phyloP scores from a whole-genome alignment of 2,113 vertebrate genomes.

The Rhinoderma darwinii region DNA sequence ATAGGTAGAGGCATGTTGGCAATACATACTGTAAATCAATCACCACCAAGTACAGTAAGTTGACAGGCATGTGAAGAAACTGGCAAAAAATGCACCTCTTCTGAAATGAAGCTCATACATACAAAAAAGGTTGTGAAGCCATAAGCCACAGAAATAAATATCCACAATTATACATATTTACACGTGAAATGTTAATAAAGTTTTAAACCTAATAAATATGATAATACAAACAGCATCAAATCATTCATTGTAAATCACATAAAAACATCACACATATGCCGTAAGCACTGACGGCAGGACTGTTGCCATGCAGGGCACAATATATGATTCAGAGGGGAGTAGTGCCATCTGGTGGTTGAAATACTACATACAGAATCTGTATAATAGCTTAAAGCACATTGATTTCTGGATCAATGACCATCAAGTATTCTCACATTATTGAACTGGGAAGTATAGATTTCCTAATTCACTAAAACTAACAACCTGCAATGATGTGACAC shows the following conservation, averaged over 20 bases:
- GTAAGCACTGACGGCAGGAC: background rate
- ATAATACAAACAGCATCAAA: slow-evolving; percentile 11
- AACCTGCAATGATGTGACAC: slow-evolving; percentile 33
- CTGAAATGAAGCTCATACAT: background rate
- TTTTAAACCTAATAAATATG: slow-evolving; percentile 28
- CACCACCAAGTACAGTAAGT: too few relatives aligned
- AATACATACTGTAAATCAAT: too few relatives aligned
- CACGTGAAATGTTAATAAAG: slow-evolving; percentile 1
- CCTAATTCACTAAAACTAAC: slow-evolving; percentile 50
- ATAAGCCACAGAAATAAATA: background rate
- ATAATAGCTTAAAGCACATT: background rate
- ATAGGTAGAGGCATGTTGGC: too few relatives aligned
- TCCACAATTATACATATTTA: background rate
- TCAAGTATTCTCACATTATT: slow-evolving; percentile 37
- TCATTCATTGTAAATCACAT: slow-evolving; percentile 30
- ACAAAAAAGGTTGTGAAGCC: background rate
- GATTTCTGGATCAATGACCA: slow-evolving; percentile 53
- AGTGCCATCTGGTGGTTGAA: slow-evolving; percentile 35
- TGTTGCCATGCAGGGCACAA: background rate
- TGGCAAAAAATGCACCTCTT: too few relatives aligned
- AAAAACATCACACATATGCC: slow-evolving; percentile 9
- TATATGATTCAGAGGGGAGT: background rate
- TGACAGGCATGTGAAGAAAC: too few relatives aligned
- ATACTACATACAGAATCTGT: background rate
- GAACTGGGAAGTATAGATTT: slow-evolving; percentile 46